phyloP scores from a whole-genome alignment of 1,140 invertebrate species.

The Papilio dardanus region DNA sequence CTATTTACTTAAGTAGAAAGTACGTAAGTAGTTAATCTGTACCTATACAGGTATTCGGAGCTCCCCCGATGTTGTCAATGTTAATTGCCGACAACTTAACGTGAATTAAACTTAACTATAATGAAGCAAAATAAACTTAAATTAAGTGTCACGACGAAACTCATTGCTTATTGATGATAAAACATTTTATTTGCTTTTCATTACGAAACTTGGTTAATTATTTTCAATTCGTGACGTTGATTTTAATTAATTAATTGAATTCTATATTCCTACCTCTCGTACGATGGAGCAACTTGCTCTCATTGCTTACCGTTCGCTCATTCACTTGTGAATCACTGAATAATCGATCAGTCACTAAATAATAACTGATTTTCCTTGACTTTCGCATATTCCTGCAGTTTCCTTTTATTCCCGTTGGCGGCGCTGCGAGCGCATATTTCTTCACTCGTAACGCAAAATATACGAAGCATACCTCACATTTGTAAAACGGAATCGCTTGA shows the following conservation, averaged over 20 bases:
- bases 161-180: neutral
- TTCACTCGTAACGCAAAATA: neutral
- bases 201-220: neutral
- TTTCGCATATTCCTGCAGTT: neutral
- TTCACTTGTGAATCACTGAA: too few species aligned
- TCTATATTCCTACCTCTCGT: neutral
- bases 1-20: neutral
- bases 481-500: constrained; percentile 16
- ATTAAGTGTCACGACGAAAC: neutral
- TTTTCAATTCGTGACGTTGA: neutral
- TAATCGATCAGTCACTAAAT: too few species aligned
- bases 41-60: too few species aligned
- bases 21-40: too few species aligned
- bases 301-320: neutral
- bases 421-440: neutral
- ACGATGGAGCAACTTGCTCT: neutral
- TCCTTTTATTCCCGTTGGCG: neutral
- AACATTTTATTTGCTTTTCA: constrained; percentile 14
- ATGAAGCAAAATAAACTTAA: neutral
- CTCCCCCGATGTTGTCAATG: neutral
- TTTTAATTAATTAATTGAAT: neutral
- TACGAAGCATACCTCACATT: neutral
- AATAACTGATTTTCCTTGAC: too few species aligned
- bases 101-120: neutral
- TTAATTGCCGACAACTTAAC: neutral